Percentiles rank a stretch among this genome's conserved stretches.
Conservation (phyloP, 2,888 invertebrate genomes). For the Pegoplata infirma region DNA sequence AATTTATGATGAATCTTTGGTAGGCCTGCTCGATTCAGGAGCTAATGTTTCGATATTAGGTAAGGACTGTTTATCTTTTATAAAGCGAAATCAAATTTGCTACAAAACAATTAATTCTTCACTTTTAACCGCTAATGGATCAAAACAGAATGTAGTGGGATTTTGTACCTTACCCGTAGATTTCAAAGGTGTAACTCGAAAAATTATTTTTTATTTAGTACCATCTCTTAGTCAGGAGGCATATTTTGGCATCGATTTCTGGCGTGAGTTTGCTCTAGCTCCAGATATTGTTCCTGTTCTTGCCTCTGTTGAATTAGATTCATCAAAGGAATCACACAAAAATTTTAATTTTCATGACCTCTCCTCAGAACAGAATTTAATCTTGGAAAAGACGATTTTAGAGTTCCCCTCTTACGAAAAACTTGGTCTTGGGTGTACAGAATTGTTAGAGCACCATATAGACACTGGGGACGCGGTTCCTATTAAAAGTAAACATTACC, state of each 20-base stretch:
- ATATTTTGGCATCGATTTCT: too few relatives aligned
- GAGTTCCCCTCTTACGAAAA: conserved; percentile 22
- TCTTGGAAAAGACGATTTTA: background rate
- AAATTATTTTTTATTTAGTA: conserved; percentile 28
- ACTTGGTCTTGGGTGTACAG: conserved; percentile 12
- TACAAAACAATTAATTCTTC: background rate
- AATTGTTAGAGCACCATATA: background rate
- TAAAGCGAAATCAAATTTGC: background rate
- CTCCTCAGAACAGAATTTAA: background rate
- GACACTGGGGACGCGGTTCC: background rate
- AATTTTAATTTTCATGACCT: background rate
- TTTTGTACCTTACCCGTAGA: background rate
- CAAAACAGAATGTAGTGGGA: background rate
- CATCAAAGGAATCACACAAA: background rate
- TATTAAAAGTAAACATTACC: conserved; percentile 1
- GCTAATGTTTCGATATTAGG: conserved; percentile 6
- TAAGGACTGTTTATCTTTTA: background rate
- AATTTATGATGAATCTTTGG: background rate
- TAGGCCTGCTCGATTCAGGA: conserved; percentile 29
- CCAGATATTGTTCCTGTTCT: background rate
- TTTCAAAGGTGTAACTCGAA: background rate
- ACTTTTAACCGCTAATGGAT: background rate
- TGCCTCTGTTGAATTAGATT: background rate
- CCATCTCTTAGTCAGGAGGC: background rate
- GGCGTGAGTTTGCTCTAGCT: conserved; percentile 8